phyloP scores from a whole-genome alignment of 2,797 vertebrate species.

The Graptemys geographica region DNA sequence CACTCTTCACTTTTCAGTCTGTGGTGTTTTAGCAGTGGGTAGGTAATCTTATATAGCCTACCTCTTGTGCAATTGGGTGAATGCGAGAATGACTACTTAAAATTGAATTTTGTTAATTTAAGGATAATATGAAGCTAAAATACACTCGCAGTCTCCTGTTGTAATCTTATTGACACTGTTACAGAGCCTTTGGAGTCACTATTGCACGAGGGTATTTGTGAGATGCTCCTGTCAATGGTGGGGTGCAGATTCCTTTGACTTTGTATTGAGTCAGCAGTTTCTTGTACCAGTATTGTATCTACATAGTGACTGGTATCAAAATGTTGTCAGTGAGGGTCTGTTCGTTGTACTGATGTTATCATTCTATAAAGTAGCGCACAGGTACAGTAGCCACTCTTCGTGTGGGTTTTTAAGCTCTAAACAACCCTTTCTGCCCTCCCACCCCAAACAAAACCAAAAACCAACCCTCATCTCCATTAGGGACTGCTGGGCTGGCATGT shows the following conservation, averaged over 20 bases:
- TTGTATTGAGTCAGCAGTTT: background rate
- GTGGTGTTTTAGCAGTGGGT: background rate
- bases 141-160: background rate
- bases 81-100: constrained; percentile 35
- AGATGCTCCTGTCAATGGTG: background rate
- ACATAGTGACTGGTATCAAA: background rate
- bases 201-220: background rate
- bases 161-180: constrained; percentile 13
- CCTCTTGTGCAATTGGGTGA: constrained; percentile 55
- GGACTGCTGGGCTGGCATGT: background rate
- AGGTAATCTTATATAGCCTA: constrained; percentile 28
- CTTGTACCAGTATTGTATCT: background rate
- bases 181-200: constrained; percentile 22
- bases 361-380: background rate
- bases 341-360: background rate
- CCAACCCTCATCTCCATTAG: background rate
- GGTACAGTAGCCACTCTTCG: background rate
- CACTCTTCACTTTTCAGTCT: constrained; percentile 18
- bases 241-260: constrained; percentile 1
- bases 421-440: background rate
- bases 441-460: background rate
- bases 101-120: constrained; percentile 46
- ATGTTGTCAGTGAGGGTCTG: background rate
- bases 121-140: background rate
- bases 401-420: background rate